These are phyloP conservation scores for Trachymyrmex septentrionalis DNA, from an alignment of 1,140 invertebrate genomes.

Conservation along the genomic window DNA sequence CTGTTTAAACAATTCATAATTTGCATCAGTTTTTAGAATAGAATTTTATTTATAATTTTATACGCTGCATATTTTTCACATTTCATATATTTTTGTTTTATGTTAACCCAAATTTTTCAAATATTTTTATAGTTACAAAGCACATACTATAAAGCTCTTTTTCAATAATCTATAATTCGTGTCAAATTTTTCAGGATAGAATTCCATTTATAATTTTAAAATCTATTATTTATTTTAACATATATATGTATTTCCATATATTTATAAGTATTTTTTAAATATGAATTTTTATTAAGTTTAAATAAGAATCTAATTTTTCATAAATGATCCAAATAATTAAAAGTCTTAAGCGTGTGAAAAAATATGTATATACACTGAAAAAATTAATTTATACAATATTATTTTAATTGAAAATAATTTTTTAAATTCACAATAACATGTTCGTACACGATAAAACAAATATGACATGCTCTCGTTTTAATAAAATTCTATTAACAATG, in stretches of 20 bases:
- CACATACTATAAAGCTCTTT: no score
- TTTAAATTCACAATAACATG: no score
- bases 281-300: not conserved
- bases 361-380: no score
- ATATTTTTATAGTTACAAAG: not conserved
- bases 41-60: slow-evolving; percentile 8
- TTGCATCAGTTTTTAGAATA: not conserved
- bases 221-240: not conserved
- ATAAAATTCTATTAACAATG: no score
- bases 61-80: not conserved
- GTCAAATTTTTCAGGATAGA: not conserved
- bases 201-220: not conserved
- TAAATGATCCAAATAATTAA: not conserved
- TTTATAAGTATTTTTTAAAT: not conserved
- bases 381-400: no score
- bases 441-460: no score
- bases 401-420: no score
- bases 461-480: no score
- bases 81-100: not conserved
- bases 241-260: not conserved
- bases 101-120: not conserved
- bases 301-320: not conserved
- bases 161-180: no score
- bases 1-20: not conserved
- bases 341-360: not conserved